Percentiles rank a stretch among this genome's conserved stretches.
Evolutionary conservation across 2,113 vertebrate genomes (phyloP).

Genomic region (Sander vitreus): DNA sequence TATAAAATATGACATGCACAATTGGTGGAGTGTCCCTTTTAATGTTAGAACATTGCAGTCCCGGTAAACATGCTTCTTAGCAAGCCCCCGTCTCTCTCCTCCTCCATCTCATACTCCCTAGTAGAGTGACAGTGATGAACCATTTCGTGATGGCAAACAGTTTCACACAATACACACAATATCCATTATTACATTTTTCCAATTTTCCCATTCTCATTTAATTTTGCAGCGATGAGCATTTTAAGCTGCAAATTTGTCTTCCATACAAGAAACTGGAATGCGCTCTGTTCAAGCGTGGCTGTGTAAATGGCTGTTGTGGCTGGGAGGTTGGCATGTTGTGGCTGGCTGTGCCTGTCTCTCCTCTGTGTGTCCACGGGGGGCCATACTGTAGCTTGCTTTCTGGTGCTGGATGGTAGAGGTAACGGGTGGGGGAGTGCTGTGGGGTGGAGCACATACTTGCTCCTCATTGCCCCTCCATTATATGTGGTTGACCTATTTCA

Average conservation of each 20-base stretch:
- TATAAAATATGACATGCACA: constrained; percentile 9
- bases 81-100: constrained; percentile 17
- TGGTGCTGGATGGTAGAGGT: constrained; percentile 43
- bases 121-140: constrained; percentile 59
- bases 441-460: constrained; percentile 66
- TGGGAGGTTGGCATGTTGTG: constrained; percentile 80
- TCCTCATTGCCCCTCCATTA: constrained; percentile 92
- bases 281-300: constrained; percentile 68
- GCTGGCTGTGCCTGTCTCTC: constrained; percentile 68
- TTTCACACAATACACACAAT: constrained; percentile 66
- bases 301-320: constrained; percentile 79
- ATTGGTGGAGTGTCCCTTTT: constrained; percentile 10
- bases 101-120: constrained; percentile 29
- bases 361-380: constrained; percentile 59
- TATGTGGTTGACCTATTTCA: constrained; percentile 95
- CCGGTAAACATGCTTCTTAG: neutral
- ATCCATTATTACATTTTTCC: constrained; percentile 54
- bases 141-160: constrained; percentile 56
- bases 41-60: constrained; percentile 7
- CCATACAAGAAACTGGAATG: constrained; percentile 37
- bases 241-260: constrained; percentile 56
- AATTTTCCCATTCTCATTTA: constrained; percentile 38
- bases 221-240: constrained; percentile 60
- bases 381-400: constrained; percentile 40
- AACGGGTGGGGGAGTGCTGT: constrained; percentile 26